Percentiles rank a stretch among this genome's conserved stretches.
phyloP scores from a whole-genome alignment of 2,888 invertebrate species.

The Pandemis cinnamomeana region DNA sequence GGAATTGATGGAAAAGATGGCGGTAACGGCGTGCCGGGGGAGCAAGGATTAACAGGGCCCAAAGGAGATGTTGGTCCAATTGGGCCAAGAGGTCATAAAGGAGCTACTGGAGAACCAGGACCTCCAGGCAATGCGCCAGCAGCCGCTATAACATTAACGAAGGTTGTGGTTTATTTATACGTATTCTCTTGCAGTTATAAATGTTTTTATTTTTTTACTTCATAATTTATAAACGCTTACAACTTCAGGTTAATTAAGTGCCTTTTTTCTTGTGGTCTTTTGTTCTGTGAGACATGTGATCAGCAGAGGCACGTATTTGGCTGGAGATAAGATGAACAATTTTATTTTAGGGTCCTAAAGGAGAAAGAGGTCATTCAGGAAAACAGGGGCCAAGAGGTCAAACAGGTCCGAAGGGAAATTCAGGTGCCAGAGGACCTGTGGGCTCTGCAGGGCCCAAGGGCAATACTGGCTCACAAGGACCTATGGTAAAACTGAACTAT shows the following conservation, averaged over 20 bases:
- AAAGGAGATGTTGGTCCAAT: conserved; percentile 77
- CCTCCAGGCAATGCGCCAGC: conserved; percentile 35
- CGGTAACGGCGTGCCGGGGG: conserved; percentile 86
- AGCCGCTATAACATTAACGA: conserved; percentile 18
- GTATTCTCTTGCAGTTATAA: background rate
- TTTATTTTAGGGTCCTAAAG: conserved; percentile 29
- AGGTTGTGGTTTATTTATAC: conserved; percentile 4
- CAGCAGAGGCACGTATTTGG: no score
- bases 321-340: background rate
- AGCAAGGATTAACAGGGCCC: conserved; percentile 85
- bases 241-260: no score
- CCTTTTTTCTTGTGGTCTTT: no score
- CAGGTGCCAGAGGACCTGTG: conserved; percentile 79
- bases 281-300: no score
- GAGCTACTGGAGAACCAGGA: conserved; percentile 46
- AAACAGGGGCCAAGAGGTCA: conserved; percentile 38
- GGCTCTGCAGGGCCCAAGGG: conserved; percentile 64
- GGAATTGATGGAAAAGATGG: conserved; percentile 63
- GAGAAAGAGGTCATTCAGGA: conserved; percentile 41
- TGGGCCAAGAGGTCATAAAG: conserved; percentile 45
- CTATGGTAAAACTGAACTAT: conserved; percentile 39
- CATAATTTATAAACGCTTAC: no score
- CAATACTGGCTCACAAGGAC: conserved; percentile 80
- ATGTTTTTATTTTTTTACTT: no score
- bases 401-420: conserved; percentile 81